A percentile compares a stretch with the other conserved stretches of the same genome.
These are phyloP conservation scores for Scatophagus argus DNA, from an alignment of 2,113 vertebrate species.

Conservation along the genomic window DNA sequence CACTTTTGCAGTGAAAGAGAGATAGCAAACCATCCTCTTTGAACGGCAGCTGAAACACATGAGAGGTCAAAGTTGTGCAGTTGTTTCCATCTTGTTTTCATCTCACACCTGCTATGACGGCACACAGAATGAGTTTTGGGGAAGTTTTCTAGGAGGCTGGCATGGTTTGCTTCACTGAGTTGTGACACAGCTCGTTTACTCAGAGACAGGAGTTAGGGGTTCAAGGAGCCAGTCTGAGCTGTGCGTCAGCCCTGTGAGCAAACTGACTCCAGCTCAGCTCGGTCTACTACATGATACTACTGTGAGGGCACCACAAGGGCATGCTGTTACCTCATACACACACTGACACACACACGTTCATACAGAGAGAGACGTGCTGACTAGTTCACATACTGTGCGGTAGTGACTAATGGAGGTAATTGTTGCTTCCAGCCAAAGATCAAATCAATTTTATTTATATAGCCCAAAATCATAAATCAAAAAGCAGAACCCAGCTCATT, in stretches of 20 bases:
- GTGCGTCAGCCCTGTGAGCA: slow-evolving; percentile 58
- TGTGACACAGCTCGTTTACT: slow-evolving; percentile 39
- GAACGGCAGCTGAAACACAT: background rate
- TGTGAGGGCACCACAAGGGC: slow-evolving; percentile 59
- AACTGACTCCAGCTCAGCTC: slow-evolving; percentile 28
- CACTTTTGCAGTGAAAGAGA: background rate
- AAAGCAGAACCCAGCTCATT: background rate
- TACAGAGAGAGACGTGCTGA: background rate
- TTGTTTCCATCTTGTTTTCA: slow-evolving; percentile 27
- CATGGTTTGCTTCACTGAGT: slow-evolving; percentile 14
- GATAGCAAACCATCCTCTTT: background rate
- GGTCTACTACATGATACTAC: slow-evolving; percentile 35
- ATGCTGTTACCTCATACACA: slow-evolving; percentile 34
- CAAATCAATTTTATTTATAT: background rate
- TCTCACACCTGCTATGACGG: slow-evolving; percentile 7
- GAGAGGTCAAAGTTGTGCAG: slow-evolving; percentile 9
- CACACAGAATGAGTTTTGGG: background rate
- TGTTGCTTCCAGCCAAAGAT: background rate
- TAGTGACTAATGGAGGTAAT: background rate
- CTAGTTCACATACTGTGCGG: background rate
- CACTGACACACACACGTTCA: background rate
- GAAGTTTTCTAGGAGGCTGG: slow-evolving; percentile 39
- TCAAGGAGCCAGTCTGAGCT: slow-evolving; percentile 40
- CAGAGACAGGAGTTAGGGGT: slow-evolving; percentile 25
- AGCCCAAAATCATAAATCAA: background rate